These are phyloP conservation scores for Tetramorium alpestre DNA, from an alignment of 1,140 invertebrate genomes.

Conservation along the genomic window DNA sequence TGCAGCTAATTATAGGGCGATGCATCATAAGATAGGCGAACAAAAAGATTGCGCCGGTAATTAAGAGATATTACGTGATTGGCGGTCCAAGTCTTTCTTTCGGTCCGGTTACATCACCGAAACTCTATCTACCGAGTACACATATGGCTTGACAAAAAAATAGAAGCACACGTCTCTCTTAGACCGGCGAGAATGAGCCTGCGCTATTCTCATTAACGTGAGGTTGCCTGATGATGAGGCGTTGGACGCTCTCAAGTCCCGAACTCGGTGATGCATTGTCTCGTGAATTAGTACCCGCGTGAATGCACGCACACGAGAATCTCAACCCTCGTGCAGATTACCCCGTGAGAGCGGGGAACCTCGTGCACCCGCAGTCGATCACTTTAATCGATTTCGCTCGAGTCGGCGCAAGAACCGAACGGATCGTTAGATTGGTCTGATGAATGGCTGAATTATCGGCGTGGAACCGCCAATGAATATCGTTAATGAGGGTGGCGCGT, in stretches of 20 bases:
- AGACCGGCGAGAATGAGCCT: background rate
- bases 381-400: conserved; percentile 77
- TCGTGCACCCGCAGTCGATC: conserved; percentile 74
- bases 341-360: conserved; percentile 27
- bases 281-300: conserved; percentile 70
- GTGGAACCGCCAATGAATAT: conserved; percentile 76
- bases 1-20: conserved; percentile 25
- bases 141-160: conserved; percentile 44
- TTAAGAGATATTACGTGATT: background rate
- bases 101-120: background rate
- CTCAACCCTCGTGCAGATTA: conserved; percentile 59
- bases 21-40: conserved; percentile 8
- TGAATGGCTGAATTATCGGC: conserved; percentile 79
- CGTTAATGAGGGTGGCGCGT: conserved; percentile 76
- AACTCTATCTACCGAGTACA: background rate
- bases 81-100: background rate
- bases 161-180: conserved; percentile 13
- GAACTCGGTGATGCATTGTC: conserved; percentile 74
- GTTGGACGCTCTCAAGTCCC: conserved; percentile 57
- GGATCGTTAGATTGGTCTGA: conserved; percentile 75
- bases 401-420: conserved; percentile 73
- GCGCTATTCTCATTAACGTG: conserved; percentile 63
- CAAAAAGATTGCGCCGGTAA: background rate
- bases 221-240: conserved; percentile 69
- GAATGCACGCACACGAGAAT: conserved; percentile 49